Conservation (phyloP, 2,797 vertebrate species). For the Protosalanx chinensis region DNA sequence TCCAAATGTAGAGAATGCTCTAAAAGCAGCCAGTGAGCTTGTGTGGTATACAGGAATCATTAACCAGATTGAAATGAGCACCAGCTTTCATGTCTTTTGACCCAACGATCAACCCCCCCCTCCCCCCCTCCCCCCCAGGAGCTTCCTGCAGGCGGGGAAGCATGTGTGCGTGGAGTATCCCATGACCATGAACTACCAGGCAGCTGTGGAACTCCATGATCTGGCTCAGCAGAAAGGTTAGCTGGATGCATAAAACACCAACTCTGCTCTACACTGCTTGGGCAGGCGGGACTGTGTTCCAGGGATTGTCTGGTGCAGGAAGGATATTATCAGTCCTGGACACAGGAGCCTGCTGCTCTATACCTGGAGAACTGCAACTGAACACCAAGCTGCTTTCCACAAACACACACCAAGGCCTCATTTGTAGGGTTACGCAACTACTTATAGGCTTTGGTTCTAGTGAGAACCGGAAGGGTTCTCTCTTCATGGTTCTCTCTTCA, state of each 20-base stretch:
- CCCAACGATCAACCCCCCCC: background rate
- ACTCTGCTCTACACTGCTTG: too few relatives aligned
- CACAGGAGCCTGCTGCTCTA: background rate
- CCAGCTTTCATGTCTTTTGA: background rate
- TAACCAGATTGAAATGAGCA: background rate
- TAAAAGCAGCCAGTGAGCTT: too few relatives aligned
- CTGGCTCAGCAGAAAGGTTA: conserved; percentile 86
- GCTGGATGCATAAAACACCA: background rate
- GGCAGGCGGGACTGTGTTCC: too few relatives aligned
- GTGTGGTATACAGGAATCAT: too few relatives aligned
- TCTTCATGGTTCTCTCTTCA: background rate
- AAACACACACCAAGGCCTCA: too few relatives aligned
- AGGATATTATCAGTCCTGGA: background rate
- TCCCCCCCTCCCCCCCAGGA: conserved; percentile 55
- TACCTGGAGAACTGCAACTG: background rate
- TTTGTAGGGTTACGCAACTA: background rate
- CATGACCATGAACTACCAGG: conserved; percentile 75
- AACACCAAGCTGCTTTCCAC: background rate
- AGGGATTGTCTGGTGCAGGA: background rate
- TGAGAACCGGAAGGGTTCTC: background rate
- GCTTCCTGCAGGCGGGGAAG: conserved; percentile 87
- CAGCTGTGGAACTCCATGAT: conserved; percentile 79
- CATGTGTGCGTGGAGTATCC: conserved; percentile 95
- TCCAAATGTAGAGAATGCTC: too few relatives aligned
- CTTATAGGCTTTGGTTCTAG: conserved; percentile 7